A percentile compares a stretch with the other conserved stretches of the same genome.
These are phyloP conservation scores for Cheilosia variabilis DNA, from an alignment of 2,888 invertebrate species.

Conservation along the genomic window DNA sequence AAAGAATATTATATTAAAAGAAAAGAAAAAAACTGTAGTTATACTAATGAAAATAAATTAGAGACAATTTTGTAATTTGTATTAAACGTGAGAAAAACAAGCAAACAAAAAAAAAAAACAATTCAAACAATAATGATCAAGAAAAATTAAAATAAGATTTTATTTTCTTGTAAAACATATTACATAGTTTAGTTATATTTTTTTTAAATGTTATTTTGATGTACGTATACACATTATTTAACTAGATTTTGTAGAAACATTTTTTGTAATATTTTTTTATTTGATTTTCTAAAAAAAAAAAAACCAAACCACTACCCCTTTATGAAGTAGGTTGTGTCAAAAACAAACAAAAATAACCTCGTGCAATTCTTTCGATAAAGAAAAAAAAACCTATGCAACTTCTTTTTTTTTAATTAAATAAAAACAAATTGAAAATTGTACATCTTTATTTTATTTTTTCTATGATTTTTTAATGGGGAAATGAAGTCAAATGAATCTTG, in stretches of 20 bases:
- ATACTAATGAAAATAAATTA: constrained; percentile 77
- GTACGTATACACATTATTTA: constrained; percentile 2
- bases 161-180: constrained; percentile 67
- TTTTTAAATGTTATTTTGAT: constrained; percentile 16
- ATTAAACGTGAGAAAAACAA: constrained; percentile 75
- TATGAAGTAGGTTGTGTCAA: constrained; percentile 61
- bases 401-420: constrained; percentile 49
- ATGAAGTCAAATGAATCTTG: no score
- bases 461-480: background rate
- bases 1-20: constrained; percentile 76
- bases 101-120: constrained; percentile 41
- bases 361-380: constrained; percentile 58
- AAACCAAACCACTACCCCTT: constrained; percentile 24
- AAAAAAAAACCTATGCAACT: constrained; percentile 44
- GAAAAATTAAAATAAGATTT: constrained; percentile 70
- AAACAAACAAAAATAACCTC: constrained; percentile 12
- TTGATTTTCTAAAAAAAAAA: constrained; percentile 26
- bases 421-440: constrained; percentile 45
- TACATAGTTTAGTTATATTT: constrained; percentile 36
- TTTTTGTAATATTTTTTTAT: constrained; percentile 43
- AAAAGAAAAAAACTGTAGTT: constrained; percentile 76
- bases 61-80: constrained; percentile 82
- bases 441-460: constrained; percentile 29
- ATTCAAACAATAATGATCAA: constrained; percentile 67
- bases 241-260: constrained; percentile 37